These are phyloP conservation scores for Cryptotermes secundus DNA, from an alignment of 1,140 invertebrate genomes.

Conservation along the genomic window DNA sequence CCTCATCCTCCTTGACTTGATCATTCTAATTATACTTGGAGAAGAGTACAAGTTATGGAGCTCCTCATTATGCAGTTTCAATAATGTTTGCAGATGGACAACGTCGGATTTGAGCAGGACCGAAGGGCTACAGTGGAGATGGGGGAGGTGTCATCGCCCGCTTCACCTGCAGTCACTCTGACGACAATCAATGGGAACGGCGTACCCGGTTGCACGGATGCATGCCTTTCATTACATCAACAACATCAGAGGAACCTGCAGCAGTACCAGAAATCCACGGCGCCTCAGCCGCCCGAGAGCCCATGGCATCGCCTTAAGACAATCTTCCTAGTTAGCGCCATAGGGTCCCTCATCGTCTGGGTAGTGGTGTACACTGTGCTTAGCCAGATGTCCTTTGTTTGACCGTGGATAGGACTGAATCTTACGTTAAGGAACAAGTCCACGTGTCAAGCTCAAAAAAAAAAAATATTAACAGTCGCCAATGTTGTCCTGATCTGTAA, in stretches of 20 bases:
- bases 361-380: conserved; percentile 50
- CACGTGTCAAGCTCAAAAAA: too few species aligned
- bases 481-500: too few species aligned
- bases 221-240: conserved; percentile 38
- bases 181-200: conserved; percentile 31
- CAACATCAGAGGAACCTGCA: conserved; percentile 38
- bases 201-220: conserved; percentile 25
- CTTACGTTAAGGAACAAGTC: too few species aligned
- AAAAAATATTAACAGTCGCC: neutral
- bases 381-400: conserved; percentile 44
- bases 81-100: conserved; percentile 44
- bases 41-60: too few species aligned
- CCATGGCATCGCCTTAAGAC: conserved; percentile 55
- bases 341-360: conserved; percentile 51
- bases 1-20: too few species aligned
- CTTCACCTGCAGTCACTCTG: neutral
- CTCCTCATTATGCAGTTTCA: too few species aligned
- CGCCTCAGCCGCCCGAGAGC: conserved; percentile 42
- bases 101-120: conserved; percentile 37
- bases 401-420: neutral
- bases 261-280: neutral
- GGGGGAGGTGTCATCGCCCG: neutral
- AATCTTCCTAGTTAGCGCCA: conserved; percentile 49
- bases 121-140: conserved; percentile 25
- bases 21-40: too few species aligned